These are phyloP conservation scores for Hofmannophila pseudospretella DNA, from an alignment of 2,888 invertebrate species.

Conservation along the genomic window DNA sequence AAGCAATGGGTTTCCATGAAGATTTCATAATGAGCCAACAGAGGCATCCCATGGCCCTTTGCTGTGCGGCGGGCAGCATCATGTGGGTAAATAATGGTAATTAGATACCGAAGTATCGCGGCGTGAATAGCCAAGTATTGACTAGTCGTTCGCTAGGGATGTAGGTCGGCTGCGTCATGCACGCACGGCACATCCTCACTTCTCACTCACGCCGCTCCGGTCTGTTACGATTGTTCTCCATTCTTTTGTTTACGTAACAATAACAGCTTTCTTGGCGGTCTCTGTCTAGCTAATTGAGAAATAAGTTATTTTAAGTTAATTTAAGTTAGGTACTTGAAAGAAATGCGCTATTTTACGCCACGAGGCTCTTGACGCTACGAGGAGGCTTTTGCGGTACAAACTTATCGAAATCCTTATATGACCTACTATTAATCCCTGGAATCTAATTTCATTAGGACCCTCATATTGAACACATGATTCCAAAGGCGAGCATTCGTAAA, in stretches of 20 bases:
- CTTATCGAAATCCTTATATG: too few species aligned
- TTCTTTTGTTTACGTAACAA: conserved; percentile 23
- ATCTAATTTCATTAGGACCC: too few species aligned
- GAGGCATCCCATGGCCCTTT: conserved; percentile 15
- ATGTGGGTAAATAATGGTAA: conserved; percentile 55
- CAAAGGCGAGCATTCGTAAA: too few species aligned
- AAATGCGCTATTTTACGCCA: too few species aligned
- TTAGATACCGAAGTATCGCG: conserved; percentile 47
- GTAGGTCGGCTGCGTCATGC: conserved; percentile 55
- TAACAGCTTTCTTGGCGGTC: conserved; percentile 8
- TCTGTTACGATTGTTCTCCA: conserved; percentile 38
- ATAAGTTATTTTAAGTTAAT: conserved; percentile 5
- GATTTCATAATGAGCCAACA: conserved; percentile 12
- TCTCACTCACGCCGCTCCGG: conserved; percentile 26
- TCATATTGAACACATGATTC: too few species aligned
- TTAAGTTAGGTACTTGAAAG: too few species aligned
- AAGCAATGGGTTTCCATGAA: conserved; percentile 4
- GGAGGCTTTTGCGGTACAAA: too few species aligned
- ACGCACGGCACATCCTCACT: conserved; percentile 32
- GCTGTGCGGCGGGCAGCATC: conserved; percentile 27
- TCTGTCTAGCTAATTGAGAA: conserved; percentile 9
- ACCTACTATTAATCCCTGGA: too few species aligned
- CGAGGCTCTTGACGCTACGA: too few species aligned
- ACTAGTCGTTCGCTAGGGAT: conserved; percentile 28
- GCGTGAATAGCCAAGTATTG: conserved; percentile 49